Base-by-base conservation (phyloP, 2,888 invertebrate genomes). In the Cantharis nigra region DNA sequence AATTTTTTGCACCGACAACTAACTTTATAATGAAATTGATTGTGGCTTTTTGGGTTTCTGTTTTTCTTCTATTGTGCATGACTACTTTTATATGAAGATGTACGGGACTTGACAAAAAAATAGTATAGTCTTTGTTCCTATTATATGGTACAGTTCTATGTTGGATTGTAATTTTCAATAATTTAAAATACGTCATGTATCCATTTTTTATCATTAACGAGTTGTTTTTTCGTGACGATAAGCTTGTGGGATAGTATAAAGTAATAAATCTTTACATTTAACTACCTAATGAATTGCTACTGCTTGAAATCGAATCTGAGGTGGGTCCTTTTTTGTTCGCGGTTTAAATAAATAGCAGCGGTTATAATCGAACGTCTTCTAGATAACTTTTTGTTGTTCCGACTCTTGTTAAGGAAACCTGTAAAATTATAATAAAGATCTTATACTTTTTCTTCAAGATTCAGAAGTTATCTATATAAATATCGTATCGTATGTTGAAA, bases 371-470 rank as follows among this genome's bases (percentile, higher is more conserved):
- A 82, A 79, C 80, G 74, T 80, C 77, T 78, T 74, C 26, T 69
- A 67, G 75, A 69, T 76, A 76, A 71, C 75, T 79, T 77, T 77
- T 80, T 78, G 74, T 72, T 75, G 72, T 72, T 70, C 80, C 78
- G 81, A 80, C 80, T 83, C 85, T 84, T 84, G 84, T 84, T 83
- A 84, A 84, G 84, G 84, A 82, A 84, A 83, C 83, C 84, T 82
- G 83, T 84, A 83, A 85, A 85, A 86, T 86, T 86, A 85, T 85
- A 86, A 86, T 86, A 86, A 85, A 86, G 85, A 86, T 85, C 85
- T 86, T 86, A 85, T 81, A 79, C 82, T 83, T 85, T 85, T 85
- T 81, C 78, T 79, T 79, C 69, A 76, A 71, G 63, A 74, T 74
- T 33, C 71, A 74, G 69, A 76, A 78, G 78, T 78, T 78, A 78